Evolutionary conservation across 2,888 invertebrate species (phyloP), one percentile per base, ranked within the genome.

Genomic region (Spisula subtruncata): DNA sequence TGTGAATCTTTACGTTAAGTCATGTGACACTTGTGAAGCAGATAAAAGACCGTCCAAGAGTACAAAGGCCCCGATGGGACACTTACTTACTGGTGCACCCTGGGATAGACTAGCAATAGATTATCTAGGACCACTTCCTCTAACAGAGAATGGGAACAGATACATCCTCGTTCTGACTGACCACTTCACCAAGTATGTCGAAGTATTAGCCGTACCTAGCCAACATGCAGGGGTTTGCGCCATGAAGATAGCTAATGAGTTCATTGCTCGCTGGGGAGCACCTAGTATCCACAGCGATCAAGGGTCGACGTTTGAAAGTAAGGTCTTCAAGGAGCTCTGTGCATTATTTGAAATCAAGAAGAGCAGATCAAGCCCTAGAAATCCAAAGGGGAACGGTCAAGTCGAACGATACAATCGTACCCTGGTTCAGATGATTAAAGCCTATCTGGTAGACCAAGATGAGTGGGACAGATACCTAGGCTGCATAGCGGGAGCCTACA

Each of bases 401-500:
- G 71, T 83, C 12, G 90, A 92, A 71, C 87, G 92, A 60, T 91
- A 92, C 46, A 93, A 92, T 71, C 81, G 86, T 32, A 92, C 89
- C 6, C 81, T 92, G 32, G 20, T 90, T 2, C 32, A 75, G 16
- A 93, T 92, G 93, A 91, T 92, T 16, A 85, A 66, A 86, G 87
- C 91, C 18, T 93, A 91, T 86, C 54, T 92, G 16, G 46, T 46
- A 18, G 81, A n/a, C 1, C 54, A 54, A 20, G 2, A 54, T 2
- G 54, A 54, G 16, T 54, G 54, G 54, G 54, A 54, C 54, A 18
- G 14, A 10, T 18, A 54, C 2, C 54, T 54, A 18, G 54, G 54
- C 20, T 54, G 54, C 54, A 18, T 54, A 20, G 54, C 54, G 1
- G 54, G 54, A 1, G 12, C 54, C 14, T 54, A 54, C 12, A 14